These are phyloP conservation scores for Papilio elwesi DNA, from an alignment of 2,888 invertebrate species.

Conservation along the genomic window DNA sequence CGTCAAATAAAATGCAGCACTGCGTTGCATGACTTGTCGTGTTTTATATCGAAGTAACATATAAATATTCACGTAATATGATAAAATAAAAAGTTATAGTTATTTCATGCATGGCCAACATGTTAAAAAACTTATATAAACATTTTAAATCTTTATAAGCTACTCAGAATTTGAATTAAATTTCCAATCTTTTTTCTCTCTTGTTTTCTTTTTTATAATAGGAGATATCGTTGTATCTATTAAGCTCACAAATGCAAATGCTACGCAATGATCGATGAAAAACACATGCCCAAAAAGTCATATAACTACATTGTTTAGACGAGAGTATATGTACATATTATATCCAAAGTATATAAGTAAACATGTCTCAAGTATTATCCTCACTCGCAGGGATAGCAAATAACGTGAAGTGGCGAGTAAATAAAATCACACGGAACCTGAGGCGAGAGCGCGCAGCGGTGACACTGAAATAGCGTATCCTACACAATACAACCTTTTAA, in stretches of 20 bases:
- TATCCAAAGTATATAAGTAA: neutral
- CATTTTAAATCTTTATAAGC: neutral
- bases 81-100: neutral
- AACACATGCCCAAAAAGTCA: too few species aligned
- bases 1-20: conserved; percentile 15
- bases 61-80: neutral
- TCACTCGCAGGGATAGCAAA: neutral
- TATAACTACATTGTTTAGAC: neutral
- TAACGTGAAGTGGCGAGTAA: conserved; percentile 11
- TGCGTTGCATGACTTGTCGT: neutral
- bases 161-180: neutral
- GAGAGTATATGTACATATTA: neutral
- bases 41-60: neutral
- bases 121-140: neutral
- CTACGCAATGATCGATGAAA: too few species aligned
- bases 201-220: neutral
- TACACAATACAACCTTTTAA: conserved; percentile 10
- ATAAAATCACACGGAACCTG: conserved; percentile 6
- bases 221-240: neutral
- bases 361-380: neutral
- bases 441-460: neutral
- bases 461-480: neutral
- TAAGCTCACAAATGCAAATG: too few species aligned
- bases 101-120: neutral
- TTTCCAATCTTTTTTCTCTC: neutral